Evolutionary conservation across 2,888 invertebrate genomes (phyloP).

Genomic region (Gnatocerus cornutus): DNA sequence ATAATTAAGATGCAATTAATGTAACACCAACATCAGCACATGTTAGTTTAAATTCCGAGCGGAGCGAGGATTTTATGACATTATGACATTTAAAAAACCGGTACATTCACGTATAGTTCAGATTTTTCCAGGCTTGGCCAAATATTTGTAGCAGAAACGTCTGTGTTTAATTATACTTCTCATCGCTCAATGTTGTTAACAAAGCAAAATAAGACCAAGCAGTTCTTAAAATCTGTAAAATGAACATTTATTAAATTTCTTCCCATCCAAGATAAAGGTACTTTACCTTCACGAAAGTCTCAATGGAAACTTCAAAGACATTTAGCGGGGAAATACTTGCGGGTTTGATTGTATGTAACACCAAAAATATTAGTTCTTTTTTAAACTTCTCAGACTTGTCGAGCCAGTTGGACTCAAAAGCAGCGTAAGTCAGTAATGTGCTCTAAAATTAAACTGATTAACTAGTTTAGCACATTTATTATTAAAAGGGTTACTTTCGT

Average conservation of each 20-base stretch:
- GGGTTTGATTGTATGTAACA: conserved; percentile 1
- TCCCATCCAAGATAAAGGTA: not conserved
- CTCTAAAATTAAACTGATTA: too few species aligned
- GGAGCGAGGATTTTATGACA: too few species aligned
- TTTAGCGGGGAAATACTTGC: not conserved
- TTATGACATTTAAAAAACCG: too few species aligned
- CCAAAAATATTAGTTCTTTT: conserved; percentile 16
- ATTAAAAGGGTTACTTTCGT: conserved; percentile 15
- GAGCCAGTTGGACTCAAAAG: conserved; percentile 22
- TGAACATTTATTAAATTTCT: not conserved
- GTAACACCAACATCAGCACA: too few species aligned
- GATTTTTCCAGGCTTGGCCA: too few species aligned
- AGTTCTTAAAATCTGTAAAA: conserved; percentile 15
- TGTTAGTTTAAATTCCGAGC: too few species aligned
- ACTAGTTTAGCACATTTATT: too few species aligned
- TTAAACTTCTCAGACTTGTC: conserved; percentile 10
- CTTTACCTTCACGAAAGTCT: conserved; percentile 29
- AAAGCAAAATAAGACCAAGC: conserved; percentile 23
- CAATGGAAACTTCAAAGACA: conserved; percentile 7
- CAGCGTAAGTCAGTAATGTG: not conserved
- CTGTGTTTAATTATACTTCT: too few species aligned
- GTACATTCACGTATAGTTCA: too few species aligned
- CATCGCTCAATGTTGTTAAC: too few species aligned
- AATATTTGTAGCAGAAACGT: too few species aligned
- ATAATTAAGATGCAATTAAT: too few species aligned